A percentile compares a stretch with the other conserved stretches of the same genome.
Conservation (phyloP, 2,888 invertebrate genomes). For the Eupithecia tripunctaria region DNA sequence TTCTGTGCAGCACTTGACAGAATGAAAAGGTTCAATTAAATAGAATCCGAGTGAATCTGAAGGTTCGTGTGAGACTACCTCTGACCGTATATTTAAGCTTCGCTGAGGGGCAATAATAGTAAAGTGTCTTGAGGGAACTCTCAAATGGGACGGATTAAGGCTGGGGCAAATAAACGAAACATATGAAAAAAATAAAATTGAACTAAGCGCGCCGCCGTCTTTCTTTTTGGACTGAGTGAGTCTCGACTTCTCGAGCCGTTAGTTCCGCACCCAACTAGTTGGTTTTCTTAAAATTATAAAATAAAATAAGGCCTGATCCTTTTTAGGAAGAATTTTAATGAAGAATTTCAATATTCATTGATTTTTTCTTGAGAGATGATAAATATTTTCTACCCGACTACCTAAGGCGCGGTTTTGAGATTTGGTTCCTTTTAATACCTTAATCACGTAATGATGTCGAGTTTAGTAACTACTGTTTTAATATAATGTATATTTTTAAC, state of each 20-base stretch:
- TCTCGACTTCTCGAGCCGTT: no score
- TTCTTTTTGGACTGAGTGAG: no score
- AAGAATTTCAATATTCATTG: no score
- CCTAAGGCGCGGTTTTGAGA: neutral
- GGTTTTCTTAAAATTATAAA: no score
- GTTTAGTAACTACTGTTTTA: neutral
- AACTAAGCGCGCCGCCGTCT: no score
- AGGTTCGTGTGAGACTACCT: conserved; percentile 52
- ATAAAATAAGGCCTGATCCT: no score
- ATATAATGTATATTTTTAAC: no score
- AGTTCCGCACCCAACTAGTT: no score
- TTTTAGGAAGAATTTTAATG: no score
- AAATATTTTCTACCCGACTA: neutral
- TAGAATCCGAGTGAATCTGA: conserved; percentile 48
- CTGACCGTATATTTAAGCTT: conserved; percentile 65
- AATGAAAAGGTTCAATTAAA: conserved; percentile 54
- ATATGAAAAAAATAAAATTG: neutral
- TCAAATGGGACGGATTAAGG: conserved; percentile 47
- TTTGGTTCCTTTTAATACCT: neutral
- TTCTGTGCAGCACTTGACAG: neutral
- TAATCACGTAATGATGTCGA: neutral
- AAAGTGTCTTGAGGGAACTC: conserved; percentile 69
- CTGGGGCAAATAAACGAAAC: neutral
- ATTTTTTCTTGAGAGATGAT: no score
- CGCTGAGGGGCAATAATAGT: conserved; percentile 71